These are phyloP conservation scores for Drosophila gaucha DNA, from an alignment of 2,888 invertebrate genomes.

Conservation along the genomic window DNA sequence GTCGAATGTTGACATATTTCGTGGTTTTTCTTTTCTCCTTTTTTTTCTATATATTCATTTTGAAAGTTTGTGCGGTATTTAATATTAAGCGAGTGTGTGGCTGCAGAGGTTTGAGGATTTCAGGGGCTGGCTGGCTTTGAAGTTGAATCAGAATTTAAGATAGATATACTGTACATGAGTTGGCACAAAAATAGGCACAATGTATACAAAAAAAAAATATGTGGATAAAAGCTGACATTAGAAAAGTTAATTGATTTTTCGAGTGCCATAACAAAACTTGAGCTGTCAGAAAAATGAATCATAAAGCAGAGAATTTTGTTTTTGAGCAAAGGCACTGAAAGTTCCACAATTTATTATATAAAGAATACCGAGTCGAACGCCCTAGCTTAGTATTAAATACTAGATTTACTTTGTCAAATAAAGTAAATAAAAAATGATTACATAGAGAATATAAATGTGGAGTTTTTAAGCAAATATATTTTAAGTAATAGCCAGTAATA, in stretches of 20 bases:
- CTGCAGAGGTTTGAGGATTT: background rate
- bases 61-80: constrained; percentile 50
- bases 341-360: no score
- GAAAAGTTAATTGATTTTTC: constrained; percentile 17
- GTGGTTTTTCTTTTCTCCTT: constrained; percentile 12
- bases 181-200: background rate
- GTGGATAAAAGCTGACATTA: background rate
- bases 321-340: background rate
- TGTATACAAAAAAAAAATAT: background rate
- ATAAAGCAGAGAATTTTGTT: background rate
- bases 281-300: constrained; percentile 30
- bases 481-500: no score
- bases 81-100: constrained; percentile 18
- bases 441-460: no score
- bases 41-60: constrained; percentile 10
- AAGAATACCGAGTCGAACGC: no score
- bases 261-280: constrained; percentile 9
- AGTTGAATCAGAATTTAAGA: constrained; percentile 23
- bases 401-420: no score
- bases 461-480: no score
- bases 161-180: constrained; percentile 8
- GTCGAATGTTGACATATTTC: constrained; percentile 71
- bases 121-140: constrained; percentile 16
- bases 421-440: no score
- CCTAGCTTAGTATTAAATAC: no score